A percentile compares a stretch with the other conserved stretches of the same genome.
phyloP scores from a whole-genome alignment of 2,113 vertebrate species.

The Tragelaphus buxtoni region DNA sequence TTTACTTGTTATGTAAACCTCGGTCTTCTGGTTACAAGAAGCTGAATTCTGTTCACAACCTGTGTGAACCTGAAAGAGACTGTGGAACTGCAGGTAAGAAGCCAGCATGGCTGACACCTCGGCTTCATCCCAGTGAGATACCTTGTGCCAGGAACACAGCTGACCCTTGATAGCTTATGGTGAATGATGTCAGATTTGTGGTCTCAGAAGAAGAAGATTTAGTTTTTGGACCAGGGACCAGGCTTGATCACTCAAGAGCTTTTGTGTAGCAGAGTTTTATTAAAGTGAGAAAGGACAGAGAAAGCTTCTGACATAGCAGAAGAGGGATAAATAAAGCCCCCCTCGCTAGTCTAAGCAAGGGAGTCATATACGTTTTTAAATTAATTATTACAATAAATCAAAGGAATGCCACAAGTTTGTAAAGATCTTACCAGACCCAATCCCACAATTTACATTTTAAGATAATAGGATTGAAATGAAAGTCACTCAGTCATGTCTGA shows the following conservation, averaged over 20 bases:
- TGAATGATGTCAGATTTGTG: neutral
- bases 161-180: accelerated
- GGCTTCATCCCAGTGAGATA: neutral
- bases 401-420: neutral
- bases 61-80: neutral
- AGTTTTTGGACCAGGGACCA: neutral
- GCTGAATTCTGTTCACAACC: neutral
- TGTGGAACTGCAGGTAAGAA: neutral
- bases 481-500: accelerated
- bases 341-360: neutral
- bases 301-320: neutral
- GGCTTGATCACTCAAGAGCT: neutral
- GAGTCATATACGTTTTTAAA: neutral
- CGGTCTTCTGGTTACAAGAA: neutral
- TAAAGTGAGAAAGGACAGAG: neutral
- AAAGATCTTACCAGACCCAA: neutral
- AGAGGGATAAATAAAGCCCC: neutral
- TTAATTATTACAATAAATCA: neutral
- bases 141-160: neutral
- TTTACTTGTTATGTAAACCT: neutral
- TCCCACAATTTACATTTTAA: neutral
- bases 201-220: neutral
- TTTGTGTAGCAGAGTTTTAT: neutral
- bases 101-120: accelerated
- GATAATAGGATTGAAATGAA: neutral